A percentile compares a stretch with the other conserved stretches of the same genome.
Conservation (phyloP, 2,888 invertebrate species). For the Drosophila dives region DNA sequence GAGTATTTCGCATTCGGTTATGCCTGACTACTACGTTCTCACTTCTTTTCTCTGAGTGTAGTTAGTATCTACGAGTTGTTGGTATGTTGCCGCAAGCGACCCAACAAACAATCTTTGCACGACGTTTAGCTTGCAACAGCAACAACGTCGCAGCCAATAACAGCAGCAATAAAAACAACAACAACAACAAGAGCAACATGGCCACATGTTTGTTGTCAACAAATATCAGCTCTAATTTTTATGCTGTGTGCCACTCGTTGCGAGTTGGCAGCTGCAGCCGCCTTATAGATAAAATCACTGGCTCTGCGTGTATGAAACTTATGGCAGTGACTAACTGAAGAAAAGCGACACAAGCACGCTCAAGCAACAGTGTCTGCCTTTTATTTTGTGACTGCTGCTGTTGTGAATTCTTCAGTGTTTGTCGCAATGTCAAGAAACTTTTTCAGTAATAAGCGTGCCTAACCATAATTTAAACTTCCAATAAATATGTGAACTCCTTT, state of each 20-base stretch:
- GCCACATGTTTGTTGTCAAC: constrained; percentile 76
- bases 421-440: constrained; percentile 83
- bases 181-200: constrained; percentile 44
- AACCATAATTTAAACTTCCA: constrained; percentile 19
- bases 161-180: constrained; percentile 32
- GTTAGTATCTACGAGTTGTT: constrained; percentile 31
- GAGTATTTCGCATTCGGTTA: neutral
- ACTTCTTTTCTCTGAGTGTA: neutral
- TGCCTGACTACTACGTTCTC: neutral
- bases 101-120: constrained; percentile 29
- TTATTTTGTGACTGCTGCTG: constrained; percentile 8
- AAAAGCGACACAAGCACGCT: constrained; percentile 48
- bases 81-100: constrained; percentile 44
- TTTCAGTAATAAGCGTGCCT: constrained; percentile 24
- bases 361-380: constrained; percentile 24
- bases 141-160: constrained; percentile 11
- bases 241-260: constrained; percentile 63
- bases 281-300: constrained; percentile 59
- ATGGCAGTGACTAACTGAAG: constrained; percentile 52
- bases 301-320: constrained; percentile 42
- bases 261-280: constrained; percentile 57
- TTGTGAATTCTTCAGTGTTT: constrained; percentile 53
- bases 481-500: neutral
- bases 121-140: constrained; percentile 15
- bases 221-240: constrained; percentile 71